These are phyloP conservation scores for Acanthopagrus latus DNA, from an alignment of 2,797 vertebrate genomes.

Conservation along the genomic window DNA sequence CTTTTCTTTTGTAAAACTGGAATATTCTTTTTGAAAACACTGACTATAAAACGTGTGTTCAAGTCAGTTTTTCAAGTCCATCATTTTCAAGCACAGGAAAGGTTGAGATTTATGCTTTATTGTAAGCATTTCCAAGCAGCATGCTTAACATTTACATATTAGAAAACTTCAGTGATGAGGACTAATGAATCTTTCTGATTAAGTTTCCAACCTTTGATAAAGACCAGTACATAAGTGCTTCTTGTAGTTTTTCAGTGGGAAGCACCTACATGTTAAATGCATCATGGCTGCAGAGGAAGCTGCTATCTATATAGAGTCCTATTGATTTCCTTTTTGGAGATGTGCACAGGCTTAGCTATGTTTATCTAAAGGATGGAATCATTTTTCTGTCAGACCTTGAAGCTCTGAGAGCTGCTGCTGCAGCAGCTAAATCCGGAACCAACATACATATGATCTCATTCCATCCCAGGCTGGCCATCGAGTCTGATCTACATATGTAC, in stretches of 20 bases:
- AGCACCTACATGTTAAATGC: neutral
- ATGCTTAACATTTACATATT: neutral
- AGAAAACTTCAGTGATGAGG: neutral
- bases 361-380: neutral
- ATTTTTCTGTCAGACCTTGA: neutral
- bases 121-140: neutral
- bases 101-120: neutral
- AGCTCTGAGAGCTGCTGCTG: neutral
- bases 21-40: neutral
- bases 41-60: neutral
- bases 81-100: neutral
- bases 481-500: neutral
- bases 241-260: neutral
- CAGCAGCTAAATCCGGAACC: conserved; percentile 9
- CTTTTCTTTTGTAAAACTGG: neutral
- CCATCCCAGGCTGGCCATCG: neutral
- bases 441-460: neutral
- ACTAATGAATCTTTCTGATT: neutral
- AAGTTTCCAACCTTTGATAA: neutral
- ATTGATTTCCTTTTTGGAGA: neutral
- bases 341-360: neutral
- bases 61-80: neutral
- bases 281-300: neutral
- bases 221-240: neutral
- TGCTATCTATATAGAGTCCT: neutral